A percentile compares a stretch with the other conserved stretches of the same genome.
Conservation (phyloP, 2,797 vertebrate species). For the Choloepus didactylus region DNA sequence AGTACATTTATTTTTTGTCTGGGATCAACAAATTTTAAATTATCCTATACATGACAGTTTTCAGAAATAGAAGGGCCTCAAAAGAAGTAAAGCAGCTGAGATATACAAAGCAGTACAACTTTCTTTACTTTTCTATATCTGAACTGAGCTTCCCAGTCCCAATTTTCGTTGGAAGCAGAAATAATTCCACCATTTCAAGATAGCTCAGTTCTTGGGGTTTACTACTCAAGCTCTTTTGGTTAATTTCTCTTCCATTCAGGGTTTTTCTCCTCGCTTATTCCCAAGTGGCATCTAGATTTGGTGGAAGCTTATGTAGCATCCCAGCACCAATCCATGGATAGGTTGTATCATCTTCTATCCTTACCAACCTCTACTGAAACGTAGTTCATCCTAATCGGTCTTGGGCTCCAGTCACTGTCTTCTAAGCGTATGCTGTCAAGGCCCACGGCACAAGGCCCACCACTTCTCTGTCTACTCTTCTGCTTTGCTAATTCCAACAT, state of each 20-base stretch:
- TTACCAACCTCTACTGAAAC: not conserved
- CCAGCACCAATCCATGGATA: not conserved
- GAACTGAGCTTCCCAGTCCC: not conserved
- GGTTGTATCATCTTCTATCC: not conserved
- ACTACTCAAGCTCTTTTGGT: not conserved
- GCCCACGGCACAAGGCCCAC: not conserved
- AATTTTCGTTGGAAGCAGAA: constrained; percentile 6
- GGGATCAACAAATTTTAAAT: not conserved
- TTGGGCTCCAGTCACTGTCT: not conserved
- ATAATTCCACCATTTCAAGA: not conserved
- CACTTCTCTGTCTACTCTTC: not conserved
- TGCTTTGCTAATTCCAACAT: not conserved
- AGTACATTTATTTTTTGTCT: not conserved
- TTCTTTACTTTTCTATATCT: not conserved
- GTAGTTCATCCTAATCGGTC: not conserved
- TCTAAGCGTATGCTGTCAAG: not conserved
- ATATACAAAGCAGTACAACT: not conserved
- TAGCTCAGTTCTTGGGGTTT: not conserved
- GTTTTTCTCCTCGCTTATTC: not conserved
- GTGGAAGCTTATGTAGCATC: not conserved
- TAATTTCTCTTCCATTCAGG: not conserved
- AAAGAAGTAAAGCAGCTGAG: not conserved
- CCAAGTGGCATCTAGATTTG: not conserved
- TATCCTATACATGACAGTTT: not conserved
- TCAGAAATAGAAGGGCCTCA: not conserved